Conservation (phyloP, 1,140 invertebrate genomes). For the Meloidogyne floridensis region DNA sequence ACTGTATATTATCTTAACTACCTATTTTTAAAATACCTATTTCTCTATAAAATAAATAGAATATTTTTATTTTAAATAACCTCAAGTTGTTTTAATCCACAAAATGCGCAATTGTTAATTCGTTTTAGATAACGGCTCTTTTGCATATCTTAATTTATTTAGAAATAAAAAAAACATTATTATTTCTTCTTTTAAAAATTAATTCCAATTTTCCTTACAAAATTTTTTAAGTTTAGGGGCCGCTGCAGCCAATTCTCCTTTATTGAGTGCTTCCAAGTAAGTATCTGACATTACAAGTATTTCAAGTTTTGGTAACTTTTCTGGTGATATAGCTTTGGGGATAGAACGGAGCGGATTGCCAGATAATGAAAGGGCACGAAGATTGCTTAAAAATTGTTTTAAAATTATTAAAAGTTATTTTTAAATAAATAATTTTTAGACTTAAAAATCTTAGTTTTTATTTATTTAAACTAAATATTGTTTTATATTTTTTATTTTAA, state of each 20-base stretch:
- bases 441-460: neutral
- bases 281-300: constrained; percentile 1
- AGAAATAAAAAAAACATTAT: neutral
- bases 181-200: too few relatives aligned
- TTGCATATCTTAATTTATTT: constrained; percentile 27
- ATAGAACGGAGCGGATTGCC: constrained; percentile 23
- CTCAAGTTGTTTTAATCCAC: constrained; percentile 22
- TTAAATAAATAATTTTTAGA: neutral
- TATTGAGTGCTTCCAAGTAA: neutral
- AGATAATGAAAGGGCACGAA: constrained; percentile 30
- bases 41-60: too few relatives aligned
- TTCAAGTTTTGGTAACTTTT: constrained; percentile 2
- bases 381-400: constrained; percentile 8
- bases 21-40: too few relatives aligned
- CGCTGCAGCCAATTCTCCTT: neutral
- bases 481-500: too few relatives aligned
- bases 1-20: too few relatives aligned
- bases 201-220: neutral
- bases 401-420: neutral
- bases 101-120: constrained; percentile 23
- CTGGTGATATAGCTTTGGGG: constrained; percentile 9
- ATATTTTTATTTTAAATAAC: constrained; percentile 1
- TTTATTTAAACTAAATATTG: too few relatives aligned
- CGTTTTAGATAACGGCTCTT: constrained; percentile 15
- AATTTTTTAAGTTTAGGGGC: neutral